Evolutionary conservation across 2,113 vertebrate genomes (phyloP).

Genomic region (Axis porcinus): DNA sequence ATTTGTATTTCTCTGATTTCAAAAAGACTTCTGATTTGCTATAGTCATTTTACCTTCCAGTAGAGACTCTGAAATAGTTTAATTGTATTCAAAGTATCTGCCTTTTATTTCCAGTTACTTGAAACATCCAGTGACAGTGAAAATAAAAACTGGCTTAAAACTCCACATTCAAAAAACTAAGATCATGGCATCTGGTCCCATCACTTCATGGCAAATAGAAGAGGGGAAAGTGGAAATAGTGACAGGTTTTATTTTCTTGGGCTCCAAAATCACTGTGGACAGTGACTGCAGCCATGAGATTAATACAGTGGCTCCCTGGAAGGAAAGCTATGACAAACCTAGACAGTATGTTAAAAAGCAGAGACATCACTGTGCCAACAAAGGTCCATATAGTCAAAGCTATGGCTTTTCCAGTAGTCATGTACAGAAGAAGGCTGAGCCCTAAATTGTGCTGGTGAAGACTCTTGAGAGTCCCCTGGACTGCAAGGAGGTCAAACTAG

Average conservation of each 20-base stretch:
- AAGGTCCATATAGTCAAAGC: background rate
- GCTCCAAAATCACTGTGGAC: background rate
- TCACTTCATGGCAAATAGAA: background rate
- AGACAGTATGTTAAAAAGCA: background rate
- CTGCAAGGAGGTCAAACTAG: background rate
- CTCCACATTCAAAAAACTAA: background rate
- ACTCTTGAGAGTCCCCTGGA: background rate
- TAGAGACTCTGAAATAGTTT: background rate
- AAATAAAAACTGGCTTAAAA: background rate
- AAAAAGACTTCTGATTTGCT: background rate
- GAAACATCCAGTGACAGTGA: background rate
- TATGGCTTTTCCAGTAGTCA: background rate
- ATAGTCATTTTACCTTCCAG: background rate
- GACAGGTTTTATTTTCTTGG: background rate
- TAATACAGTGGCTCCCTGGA: background rate
- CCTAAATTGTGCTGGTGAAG: background rate
- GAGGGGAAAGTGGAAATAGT: background rate
- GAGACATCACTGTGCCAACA: background rate
- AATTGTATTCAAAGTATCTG: background rate
- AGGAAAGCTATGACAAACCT: background rate
- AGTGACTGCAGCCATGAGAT: background rate
- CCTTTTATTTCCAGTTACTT: constrained; percentile 4
- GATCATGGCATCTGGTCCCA: background rate
- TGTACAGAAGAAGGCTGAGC: background rate
- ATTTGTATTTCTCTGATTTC: background rate